These are phyloP conservation scores for Channallabes apus DNA, from an alignment of 2,797 vertebrate species.

Conservation along the genomic window DNA sequence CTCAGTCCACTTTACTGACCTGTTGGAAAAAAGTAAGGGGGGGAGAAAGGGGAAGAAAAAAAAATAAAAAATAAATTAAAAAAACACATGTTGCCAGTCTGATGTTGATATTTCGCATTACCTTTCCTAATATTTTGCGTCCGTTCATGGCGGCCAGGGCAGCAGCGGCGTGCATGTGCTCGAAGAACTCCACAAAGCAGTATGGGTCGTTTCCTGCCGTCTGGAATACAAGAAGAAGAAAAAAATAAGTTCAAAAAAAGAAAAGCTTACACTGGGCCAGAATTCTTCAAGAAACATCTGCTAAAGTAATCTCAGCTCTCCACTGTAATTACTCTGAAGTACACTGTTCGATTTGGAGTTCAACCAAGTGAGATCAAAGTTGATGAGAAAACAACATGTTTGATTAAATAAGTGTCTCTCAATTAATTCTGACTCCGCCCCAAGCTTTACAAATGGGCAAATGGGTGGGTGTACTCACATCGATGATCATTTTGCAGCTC, in stretches of 20 bases:
- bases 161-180: conserved; percentile 95
- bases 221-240: conserved; percentile 67
- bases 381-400: not conserved
- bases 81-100: no score
- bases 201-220: conserved; percentile 96
- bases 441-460: accelerated
- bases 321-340: not conserved
- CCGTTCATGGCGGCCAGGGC: conserved; percentile 98
- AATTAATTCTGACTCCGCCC: no score
- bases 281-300: not conserved
- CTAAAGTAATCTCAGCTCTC: not conserved
- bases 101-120: conserved; percentile 71
- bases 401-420: not conserved
- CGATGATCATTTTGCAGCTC: conserved; percentile 99
- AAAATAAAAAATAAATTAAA: not conserved
- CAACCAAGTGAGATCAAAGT: not conserved
- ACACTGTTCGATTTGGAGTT: not conserved
- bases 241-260: not conserved
- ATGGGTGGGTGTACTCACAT: conserved; percentile 78
- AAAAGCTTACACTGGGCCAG: not conserved
- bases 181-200: conserved; percentile 98
- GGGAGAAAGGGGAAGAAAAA: not conserved
- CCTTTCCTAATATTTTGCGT: conserved; percentile 99
- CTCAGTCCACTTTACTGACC: not conserved
- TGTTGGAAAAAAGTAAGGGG: no score